These are phyloP conservation scores for Dyspetes luteomarginatus DNA, from an alignment of 2,888 invertebrate species.

Conservation along the genomic window DNA sequence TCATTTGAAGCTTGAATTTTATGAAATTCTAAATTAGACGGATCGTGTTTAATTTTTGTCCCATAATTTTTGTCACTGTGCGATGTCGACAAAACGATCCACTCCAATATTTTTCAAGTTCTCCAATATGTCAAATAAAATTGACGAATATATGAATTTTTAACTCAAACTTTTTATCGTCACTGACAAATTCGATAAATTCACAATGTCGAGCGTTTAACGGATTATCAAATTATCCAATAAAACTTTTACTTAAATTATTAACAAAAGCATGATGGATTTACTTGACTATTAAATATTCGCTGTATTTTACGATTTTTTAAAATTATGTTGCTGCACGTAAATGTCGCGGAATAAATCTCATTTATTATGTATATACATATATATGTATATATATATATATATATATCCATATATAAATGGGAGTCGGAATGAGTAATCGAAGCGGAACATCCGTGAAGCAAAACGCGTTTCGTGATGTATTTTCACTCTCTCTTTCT, in stretches of 20 bases:
- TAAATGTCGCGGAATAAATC: not conserved
- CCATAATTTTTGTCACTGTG: no score
- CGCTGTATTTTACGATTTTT: not conserved
- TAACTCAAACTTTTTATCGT: no score
- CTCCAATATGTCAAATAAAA: no score
- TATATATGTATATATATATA: not conserved
- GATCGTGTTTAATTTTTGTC: no score
- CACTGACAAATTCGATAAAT: no score
- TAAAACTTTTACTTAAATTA: not conserved
- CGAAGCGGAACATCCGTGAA: slow-evolving; percentile 25
- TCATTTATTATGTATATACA: not conserved
- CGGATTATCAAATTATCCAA: not conserved
- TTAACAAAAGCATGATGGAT: not conserved
- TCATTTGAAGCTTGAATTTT: no score
- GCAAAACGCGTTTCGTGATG: not conserved
- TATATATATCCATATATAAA: not conserved
- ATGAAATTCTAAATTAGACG: no score
- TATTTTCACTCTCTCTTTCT: not conserved
- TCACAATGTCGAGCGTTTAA: not conserved
- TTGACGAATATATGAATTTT: no score
- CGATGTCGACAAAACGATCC: no score
- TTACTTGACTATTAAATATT: not conserved
- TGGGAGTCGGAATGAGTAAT: slow-evolving; percentile 2
- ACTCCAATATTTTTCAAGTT: no score
- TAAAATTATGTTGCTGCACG: not conserved